These are phyloP conservation scores for Hydrolagus colliei DNA, from an alignment of 2,797 vertebrate genomes.

Conservation along the genomic window DNA sequence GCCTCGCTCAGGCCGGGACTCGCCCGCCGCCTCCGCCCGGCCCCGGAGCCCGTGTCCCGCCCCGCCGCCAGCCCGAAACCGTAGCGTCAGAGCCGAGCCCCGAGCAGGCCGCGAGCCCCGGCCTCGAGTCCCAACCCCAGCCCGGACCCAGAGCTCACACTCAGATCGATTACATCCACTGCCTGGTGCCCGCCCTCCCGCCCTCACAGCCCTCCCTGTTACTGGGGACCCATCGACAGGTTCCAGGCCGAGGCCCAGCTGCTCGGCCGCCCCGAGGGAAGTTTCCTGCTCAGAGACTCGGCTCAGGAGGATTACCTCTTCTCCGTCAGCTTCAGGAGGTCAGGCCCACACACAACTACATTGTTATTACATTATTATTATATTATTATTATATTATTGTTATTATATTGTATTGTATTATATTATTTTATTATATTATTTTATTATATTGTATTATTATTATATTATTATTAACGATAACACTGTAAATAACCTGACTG, in stretches of 20 bases:
- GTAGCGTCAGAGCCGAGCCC: no score
- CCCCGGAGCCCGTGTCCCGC: no score
- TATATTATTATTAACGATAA: no score
- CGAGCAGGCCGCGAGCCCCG: no score
- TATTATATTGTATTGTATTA: no score
- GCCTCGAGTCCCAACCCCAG: neutral
- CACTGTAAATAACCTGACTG: no score
- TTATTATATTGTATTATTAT: no score
- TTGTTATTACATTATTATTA: no score
- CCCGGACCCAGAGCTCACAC: slow-evolving; percentile 48
- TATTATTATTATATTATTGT: no score
- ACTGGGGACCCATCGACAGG: slow-evolving; percentile 79
- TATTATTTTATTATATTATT: no score
- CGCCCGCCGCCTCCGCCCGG: slow-evolving; percentile 55
- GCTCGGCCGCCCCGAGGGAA: slow-evolving; percentile 72
- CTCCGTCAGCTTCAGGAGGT: slow-evolving; percentile 69
- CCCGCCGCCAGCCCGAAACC: no score
- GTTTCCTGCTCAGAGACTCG: slow-evolving; percentile 71
- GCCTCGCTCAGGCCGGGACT: slow-evolving; percentile 48
- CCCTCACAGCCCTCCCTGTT: slow-evolving; percentile 70
- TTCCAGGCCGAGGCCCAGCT: slow-evolving; percentile 69
- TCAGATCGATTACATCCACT: slow-evolving; percentile 73
- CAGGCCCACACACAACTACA: slow-evolving; percentile 41
- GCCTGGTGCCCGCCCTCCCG: slow-evolving; percentile 70
- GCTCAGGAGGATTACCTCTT: slow-evolving; percentile 79